Percentiles rank a stretch among this genome's conserved stretches.
Evolutionary conservation across 2,888 invertebrate species (phyloP).

Genomic region (Aspidiotus rigidus): DNA sequence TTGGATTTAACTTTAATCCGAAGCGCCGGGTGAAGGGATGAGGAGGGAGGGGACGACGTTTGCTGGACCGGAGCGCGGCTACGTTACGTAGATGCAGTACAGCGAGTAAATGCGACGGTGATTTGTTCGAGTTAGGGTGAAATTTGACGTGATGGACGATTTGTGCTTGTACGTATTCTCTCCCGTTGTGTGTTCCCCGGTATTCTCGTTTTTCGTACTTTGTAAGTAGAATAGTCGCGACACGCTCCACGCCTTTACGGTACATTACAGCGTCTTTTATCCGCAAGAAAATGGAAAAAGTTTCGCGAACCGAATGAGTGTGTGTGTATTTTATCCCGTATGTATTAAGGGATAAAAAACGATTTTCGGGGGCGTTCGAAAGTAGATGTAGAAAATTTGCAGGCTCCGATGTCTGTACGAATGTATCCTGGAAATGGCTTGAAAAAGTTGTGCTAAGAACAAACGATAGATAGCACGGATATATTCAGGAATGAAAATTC

Average conservation of each 20-base stretch:
- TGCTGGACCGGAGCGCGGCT: neutral
- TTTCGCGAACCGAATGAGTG: neutral
- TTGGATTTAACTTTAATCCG: slow-evolving; percentile 35
- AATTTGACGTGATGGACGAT: slow-evolving; percentile 33
- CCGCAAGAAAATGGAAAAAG: slow-evolving; percentile 1
- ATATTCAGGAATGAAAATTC: too few species aligned
- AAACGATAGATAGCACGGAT: too few species aligned
- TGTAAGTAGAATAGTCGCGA: neutral
- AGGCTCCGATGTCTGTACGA: too few species aligned
- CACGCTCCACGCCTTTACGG: neutral
- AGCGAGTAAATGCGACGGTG: slow-evolving; percentile 21
- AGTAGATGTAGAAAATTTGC: too few species aligned
- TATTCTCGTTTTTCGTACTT: too few species aligned
- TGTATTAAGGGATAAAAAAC: too few species aligned
- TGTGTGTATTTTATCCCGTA: too few species aligned
- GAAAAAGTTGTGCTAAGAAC: too few species aligned
- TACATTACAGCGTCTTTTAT: too few species aligned
- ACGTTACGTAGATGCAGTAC: neutral
- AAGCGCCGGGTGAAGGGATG: slow-evolving; percentile 5
- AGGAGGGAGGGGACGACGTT: slow-evolving; percentile 3
- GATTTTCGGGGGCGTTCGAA: too few species aligned
- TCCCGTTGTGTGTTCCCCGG: neutral
- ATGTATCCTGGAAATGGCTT: too few species aligned
- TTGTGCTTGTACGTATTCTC: slow-evolving; percentile 5
- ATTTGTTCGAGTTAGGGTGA: slow-evolving; percentile 33